Conservation (phyloP, 1,140 invertebrate genomes). For the Stegodyphus dumicola region DNA sequence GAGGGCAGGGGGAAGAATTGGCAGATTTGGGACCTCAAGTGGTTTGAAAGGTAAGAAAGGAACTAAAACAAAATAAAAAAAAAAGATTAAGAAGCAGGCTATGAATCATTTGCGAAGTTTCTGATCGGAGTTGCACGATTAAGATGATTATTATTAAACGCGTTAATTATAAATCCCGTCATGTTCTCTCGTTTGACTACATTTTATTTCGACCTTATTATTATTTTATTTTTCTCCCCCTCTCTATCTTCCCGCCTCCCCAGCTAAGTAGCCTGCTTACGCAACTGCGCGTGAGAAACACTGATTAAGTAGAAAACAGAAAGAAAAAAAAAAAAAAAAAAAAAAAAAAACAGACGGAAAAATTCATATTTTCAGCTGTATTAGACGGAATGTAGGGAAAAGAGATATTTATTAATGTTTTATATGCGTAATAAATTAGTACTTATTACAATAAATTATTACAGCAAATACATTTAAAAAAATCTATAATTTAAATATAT, state of each 20-base stretch:
- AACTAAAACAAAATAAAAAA: conserved; percentile 35
- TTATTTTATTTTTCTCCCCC: not conserved
- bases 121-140: conserved; percentile 35
- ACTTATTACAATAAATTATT: too few species aligned
- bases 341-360: too few species aligned
- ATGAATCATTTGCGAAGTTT: conserved; percentile 47
- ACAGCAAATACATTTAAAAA: too few species aligned
- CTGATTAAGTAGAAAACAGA: too few species aligned
- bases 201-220: conserved; percentile 2
- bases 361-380: too few species aligned
- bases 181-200: conserved; percentile 12
- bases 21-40: not conserved
- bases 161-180: conserved; percentile 58
- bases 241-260: not conserved
- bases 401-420: too few species aligned
- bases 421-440: too few species aligned
- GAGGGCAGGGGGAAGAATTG: not conserved
- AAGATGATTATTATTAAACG: conserved; percentile 39
- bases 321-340: too few species aligned
- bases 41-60: not conserved
- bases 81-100: conserved; percentile 5
- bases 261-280: not conserved
- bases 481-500: too few species aligned
- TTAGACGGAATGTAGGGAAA: too few species aligned
- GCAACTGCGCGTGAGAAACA: not conserved